Evolutionary conservation across 2,113 vertebrate genomes (phyloP).

Genomic region (Puffinus mauretanicus): DNA sequence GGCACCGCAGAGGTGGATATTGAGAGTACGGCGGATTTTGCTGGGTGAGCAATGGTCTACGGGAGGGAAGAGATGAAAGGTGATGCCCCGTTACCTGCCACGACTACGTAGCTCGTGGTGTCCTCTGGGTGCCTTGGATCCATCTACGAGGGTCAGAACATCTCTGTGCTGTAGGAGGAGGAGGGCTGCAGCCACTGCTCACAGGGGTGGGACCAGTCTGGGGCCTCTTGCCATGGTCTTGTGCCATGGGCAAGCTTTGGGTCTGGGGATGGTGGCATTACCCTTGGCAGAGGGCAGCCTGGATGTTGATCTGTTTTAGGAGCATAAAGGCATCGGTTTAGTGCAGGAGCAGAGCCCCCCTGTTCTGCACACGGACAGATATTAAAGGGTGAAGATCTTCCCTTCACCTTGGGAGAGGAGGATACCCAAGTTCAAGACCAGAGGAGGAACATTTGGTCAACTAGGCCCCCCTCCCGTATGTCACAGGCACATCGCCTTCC

Average conservation of each 20-base stretch:
- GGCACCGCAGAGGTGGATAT: not conserved
- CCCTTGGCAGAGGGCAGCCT: not conserved
- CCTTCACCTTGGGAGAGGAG: not conserved
- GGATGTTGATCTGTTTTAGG: not conserved
- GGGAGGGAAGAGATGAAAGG: not conserved
- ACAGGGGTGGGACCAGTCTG: not conserved
- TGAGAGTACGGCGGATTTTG: not conserved
- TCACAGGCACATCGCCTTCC: not conserved
- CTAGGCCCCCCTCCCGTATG: fast-evolving
- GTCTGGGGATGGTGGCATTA: no score
- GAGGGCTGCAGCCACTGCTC: not conserved
- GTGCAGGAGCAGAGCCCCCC: not conserved
- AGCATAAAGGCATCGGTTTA: not conserved
- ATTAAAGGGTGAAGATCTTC: not conserved
- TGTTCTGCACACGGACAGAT: not conserved
- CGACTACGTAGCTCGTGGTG: fast-evolving
- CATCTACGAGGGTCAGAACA: fast-evolving
- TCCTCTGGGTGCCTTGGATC: not conserved
- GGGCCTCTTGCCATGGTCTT: not conserved
- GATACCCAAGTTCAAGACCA: not conserved
- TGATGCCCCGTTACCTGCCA: fast-evolving
- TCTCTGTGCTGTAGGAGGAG: not conserved
- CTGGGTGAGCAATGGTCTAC: not conserved
- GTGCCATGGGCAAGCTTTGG: not conserved
- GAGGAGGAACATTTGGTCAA: not conserved